Evolutionary conservation across 1,140 invertebrate genomes (phyloP), one percentile per base, ranked within the genome.

Genomic region (Trichoplusia ni): DNA sequence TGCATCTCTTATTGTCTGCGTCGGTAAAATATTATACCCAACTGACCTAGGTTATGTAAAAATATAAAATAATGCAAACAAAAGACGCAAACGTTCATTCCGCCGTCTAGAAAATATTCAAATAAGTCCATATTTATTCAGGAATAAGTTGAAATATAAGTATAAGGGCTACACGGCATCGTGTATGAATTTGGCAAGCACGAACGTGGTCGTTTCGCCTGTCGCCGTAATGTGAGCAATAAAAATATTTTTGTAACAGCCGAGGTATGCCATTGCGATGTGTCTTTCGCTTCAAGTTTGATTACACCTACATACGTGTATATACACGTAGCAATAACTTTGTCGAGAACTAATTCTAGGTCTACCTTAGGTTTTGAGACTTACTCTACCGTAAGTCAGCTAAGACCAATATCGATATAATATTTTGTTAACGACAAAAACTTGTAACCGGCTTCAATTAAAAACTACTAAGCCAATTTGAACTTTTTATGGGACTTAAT

Each of bases 61-160:
- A 42, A 42, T 58, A 40, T 11, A 42, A 54, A 38, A 54, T 4
- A 44, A 18, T 23, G 37, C 38, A 31, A 31, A 58, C 54, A 58
- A 58, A 58, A 44, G 54, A 29, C 37, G 25, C 38, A 35, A 29
- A 38, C 7, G 7, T 11, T 8, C 2, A 31, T 42, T 44, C 38
- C 44, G 7, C 35, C 25, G 54, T 58, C 54, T 58, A 38, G 54
- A 31, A 62, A 25, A 64, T 56, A 59, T 60, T 60, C 38, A 54
- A 67, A 69, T 60, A 44, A 40, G 33, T 54, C 61, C 46, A 67
- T 64, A 56, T 64, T 64, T 64, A 64, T 64, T 58, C 51, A 56
- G 63, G 53, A 49, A 49, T 16, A 44, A 47, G 40, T 37, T 33
- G 42, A 58, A 58, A 54, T 49, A 51, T 37, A 56, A 54, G 23